Evolutionary conservation across 2,888 invertebrate species (phyloP).

Genomic region (Lepidochitona cinerea): DNA sequence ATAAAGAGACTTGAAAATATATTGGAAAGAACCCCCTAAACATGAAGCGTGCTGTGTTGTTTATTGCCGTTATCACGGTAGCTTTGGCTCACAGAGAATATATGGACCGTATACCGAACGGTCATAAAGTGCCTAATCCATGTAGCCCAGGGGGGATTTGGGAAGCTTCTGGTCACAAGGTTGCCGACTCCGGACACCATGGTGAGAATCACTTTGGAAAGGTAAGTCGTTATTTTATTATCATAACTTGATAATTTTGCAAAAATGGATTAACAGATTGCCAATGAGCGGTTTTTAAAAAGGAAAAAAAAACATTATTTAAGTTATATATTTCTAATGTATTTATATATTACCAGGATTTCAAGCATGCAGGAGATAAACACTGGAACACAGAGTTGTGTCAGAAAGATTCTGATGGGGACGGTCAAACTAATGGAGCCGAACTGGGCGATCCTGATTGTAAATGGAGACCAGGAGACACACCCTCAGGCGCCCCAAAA

Average conservation of each 20-base stretch:
- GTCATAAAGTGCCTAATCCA: neutral
- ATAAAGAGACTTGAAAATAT: too few relatives aligned
- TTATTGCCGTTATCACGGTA: neutral
- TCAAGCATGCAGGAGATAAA: neutral
- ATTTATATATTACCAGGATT: neutral
- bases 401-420: neutral
- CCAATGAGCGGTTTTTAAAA: neutral
- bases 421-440: neutral
- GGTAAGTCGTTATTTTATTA: neutral
- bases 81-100: neutral
- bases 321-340: neutral
- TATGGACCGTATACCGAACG: neutral
- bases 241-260: neutral
- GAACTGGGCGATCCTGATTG: neutral
- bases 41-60: neutral
- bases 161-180: neutral
- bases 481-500: neutral
- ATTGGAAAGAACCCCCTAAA: too few relatives aligned
- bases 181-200: neutral
- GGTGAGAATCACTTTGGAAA: neutral
- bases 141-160: neutral
- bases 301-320: neutral
- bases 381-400: slow-evolving; percentile 1
- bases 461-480: neutral
- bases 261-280: neutral